These are phyloP conservation scores for Bombyx huttoni DNA, from an alignment of 2,888 invertebrate species.

Conservation along the genomic window DNA sequence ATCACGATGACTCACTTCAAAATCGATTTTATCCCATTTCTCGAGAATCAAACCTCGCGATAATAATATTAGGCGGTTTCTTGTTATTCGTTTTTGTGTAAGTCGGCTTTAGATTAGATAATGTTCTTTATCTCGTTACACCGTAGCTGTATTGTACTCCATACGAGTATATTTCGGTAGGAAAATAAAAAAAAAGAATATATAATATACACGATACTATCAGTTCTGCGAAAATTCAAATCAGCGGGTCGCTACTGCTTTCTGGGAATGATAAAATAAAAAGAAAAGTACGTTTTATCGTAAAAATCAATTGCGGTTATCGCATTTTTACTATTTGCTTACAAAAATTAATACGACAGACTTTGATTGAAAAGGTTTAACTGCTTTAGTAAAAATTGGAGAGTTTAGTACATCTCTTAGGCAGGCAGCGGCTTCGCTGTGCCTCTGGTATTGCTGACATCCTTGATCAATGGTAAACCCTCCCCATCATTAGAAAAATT, in stretches of 20 bases:
- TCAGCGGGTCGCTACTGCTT: constrained; percentile 18
- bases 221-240: constrained; percentile 22
- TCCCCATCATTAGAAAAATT: no score
- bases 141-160: constrained; percentile 5
- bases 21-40: constrained; percentile 8
- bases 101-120: constrained; percentile 20
- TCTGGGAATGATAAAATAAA: constrained; percentile 18
- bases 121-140: constrained; percentile 14
- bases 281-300: constrained; percentile 7
- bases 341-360: neutral
- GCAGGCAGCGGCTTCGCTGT: no score
- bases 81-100: constrained; percentile 15
- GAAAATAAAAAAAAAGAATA: neutral
- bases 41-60: constrained; percentile 6
- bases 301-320: constrained; percentile 8
- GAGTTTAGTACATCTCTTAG: no score
- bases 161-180: neutral
- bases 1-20: neutral
- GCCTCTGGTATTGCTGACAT: no score
- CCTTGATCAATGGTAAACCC: no score
- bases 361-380: neutral
- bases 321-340: constrained; percentile 3
- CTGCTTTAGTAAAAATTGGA: no score
- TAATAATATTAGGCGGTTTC: constrained; percentile 5
- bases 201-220: constrained; percentile 10